Base-by-base conservation (phyloP, 2,797 vertebrate species). In the Gastrophryne carolinensis region DNA sequence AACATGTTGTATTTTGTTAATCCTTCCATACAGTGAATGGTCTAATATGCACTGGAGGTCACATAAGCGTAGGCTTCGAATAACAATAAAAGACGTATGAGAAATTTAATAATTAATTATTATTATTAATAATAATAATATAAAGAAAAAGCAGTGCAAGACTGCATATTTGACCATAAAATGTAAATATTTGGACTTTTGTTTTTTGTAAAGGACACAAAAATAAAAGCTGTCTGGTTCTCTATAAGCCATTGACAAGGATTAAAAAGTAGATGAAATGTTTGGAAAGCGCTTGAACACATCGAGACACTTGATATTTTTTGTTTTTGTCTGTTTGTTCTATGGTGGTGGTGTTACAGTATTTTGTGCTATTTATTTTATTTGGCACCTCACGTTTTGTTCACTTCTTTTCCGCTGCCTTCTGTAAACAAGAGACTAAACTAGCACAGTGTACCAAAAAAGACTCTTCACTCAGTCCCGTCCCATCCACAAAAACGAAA, bases 31-130 rank as follows among this genome's bases (percentile, higher is more conserved):
- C 96, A 98, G 96, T 99, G 96, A 98, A 97, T 98, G 95, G 96
- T 97, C 96, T 98, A 97, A 95, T 97, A 97, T 97, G 95, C 96
- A 97, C 93, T 95, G 95, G 95, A 97, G 96, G 96, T 97, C 95
- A 98, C 95, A 96, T 95, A 94, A 96, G 95, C 93, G 94, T 94
- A 91, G 94, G 92, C 94, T 70, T 96, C 94, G 96, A 93, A 90
- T 93, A 95, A 98, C 96, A 96, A 94, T 96, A 95, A 97, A 97
- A 97, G 95, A 98, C 95, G 96, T 95, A 95, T 95, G 93, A 94
- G 94, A 95, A 10, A 34, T 4, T 4, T 4, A 34, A 34, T 4
- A 34, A 4, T 4, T 4, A 34, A 4, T 34, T 4, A 34, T 4
- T 4, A 47, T 92, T 94, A 92, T 94, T 91, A 90, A 96, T 95